Conservation (phyloP, 2,797 vertebrate genomes). For the Pelobates cultripes region DNA sequence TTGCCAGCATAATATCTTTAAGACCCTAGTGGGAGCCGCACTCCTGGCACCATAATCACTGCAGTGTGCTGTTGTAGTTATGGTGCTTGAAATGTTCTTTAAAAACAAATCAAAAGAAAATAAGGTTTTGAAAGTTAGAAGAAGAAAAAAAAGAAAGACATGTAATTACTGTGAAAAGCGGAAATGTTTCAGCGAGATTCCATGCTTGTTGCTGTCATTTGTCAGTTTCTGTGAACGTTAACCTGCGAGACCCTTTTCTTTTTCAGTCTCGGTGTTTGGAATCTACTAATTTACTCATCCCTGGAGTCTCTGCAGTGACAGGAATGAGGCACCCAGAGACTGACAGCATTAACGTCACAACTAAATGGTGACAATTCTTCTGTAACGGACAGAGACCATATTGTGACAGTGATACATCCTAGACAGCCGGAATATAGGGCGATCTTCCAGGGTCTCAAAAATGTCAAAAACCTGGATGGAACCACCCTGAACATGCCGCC, state of each 20-base stretch:
- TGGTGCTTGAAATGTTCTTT: too few species aligned
- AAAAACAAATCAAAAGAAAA: not conserved
- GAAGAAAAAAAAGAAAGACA: not conserved
- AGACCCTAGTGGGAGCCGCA: too few species aligned
- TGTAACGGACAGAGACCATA: conserved; percentile 44
- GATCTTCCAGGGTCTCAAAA: too few species aligned
- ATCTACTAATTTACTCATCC: not conserved
- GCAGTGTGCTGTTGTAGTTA: too few species aligned
- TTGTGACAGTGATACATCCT: not conserved
- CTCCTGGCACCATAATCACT: too few species aligned
- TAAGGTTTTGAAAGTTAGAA: not conserved
- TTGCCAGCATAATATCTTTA: too few species aligned
- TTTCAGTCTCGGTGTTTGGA: not conserved
- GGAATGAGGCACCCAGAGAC: not conserved
- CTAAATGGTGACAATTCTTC: not conserved
- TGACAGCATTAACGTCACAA: not conserved
- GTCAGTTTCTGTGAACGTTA: not conserved
- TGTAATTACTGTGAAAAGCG: not conserved
- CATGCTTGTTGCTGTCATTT: not conserved
- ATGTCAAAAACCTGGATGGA: too few species aligned
- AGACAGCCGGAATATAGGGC: not conserved
- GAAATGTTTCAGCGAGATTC: not conserved
- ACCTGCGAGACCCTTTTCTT: not conserved
- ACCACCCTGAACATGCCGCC: too few species aligned
- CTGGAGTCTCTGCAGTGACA: not conserved